These are phyloP conservation scores for Motacilla alba DNA, from an alignment of 2,113 vertebrate genomes.

Conservation along the genomic window DNA sequence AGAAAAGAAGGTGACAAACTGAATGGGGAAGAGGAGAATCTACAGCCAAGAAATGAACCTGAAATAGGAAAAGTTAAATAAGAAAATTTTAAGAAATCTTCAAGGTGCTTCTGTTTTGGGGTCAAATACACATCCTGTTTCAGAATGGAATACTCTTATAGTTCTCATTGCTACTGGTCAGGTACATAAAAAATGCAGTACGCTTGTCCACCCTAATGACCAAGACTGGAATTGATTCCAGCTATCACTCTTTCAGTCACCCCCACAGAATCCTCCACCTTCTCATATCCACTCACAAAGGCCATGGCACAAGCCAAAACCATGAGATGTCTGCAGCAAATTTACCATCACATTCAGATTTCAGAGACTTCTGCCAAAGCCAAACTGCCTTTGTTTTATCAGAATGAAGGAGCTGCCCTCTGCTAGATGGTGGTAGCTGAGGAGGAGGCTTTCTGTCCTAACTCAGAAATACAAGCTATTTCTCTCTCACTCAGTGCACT, in stretches of 20 bases:
- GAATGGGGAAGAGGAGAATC: not conserved
- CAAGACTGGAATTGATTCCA: not conserved
- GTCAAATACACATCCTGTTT: not conserved
- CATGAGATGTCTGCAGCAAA: rapidly evolving
- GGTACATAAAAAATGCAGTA: not conserved
- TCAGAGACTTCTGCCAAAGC: not conserved
- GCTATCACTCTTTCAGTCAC: not conserved
- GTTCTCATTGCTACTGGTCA: not conserved
- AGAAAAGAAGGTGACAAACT: not conserved
- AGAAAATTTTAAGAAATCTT: not conserved
- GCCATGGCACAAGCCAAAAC: not conserved
- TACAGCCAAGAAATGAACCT: not conserved
- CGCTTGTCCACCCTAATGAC: not conserved
- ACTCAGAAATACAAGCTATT: not conserved
- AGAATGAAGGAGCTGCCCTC: not conserved
- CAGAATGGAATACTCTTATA: rapidly evolving
- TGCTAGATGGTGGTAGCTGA: not conserved
- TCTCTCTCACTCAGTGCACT: not conserved
- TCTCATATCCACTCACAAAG: not conserved
- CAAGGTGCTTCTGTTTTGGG: not conserved
- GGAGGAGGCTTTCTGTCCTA: not conserved
- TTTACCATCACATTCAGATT: not conserved
- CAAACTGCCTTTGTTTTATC: not conserved
- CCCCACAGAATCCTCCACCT: rapidly evolving
- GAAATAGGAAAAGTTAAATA: not conserved